Evolutionary conservation across 2,888 invertebrate species (phyloP), one percentile per base, ranked within the genome.

Genomic region (Anaspis maculata): DNA sequence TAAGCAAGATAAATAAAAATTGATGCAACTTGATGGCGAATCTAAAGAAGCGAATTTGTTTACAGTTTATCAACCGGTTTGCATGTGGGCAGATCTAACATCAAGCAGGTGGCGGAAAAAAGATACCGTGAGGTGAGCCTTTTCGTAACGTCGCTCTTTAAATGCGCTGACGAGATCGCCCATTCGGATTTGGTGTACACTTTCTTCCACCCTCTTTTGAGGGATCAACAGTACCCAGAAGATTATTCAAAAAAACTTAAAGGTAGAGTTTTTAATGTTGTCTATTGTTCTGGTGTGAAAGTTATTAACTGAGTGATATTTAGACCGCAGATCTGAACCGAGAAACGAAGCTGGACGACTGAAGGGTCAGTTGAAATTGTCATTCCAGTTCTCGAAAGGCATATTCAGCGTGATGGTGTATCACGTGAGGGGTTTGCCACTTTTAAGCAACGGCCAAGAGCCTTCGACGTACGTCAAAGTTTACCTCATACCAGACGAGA

Each of bases 101-200:
- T 92, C 13, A 88, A 91, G 43, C 86, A 88, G 55, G 95, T 96
- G 9, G 97, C 97, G 0, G 90, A 94, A 57, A 83, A 86, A 47
- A 76, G 97, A n/a, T 82, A 86, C 56, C 73, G 77, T 3, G 91
- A 94, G 61, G 83, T 98, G 39, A 86, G 88, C 57, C 75, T 79
- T 36, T 97, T 97, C 67, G 74, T 98, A 3, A 73, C 79, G 26
- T 84, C 88, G 0, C 70, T 98, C 32, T 90, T 94, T 66, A 72
- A 73, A 52, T 79, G 92, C 57, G 85, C 91, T 0, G 84, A 89
- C 47, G 96, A 97, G 71, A 91, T 98, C 49, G 83, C 91, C 0
- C 95, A 97, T 69, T 88, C 85, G 4, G 92, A 95, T 65, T 73
- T 98, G 32, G 94, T 98, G 1, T 97, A 97, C 63, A 98, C 97